Conservation (phyloP, 2,888 invertebrate species). For the Encarsia formosa region DNA sequence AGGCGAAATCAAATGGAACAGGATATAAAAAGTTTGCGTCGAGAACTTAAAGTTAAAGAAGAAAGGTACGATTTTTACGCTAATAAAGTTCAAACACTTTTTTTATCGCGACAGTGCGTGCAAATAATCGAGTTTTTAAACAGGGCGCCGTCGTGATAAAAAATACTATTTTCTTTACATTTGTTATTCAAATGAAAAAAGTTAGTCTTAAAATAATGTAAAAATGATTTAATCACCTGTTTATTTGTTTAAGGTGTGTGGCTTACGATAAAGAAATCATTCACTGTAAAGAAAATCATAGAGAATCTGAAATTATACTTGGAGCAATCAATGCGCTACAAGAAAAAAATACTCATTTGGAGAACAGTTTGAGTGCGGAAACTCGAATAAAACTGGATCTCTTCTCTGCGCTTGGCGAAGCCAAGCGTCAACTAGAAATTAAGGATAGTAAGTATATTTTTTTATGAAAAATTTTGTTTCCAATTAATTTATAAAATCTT, state of each 20-base stretch:
- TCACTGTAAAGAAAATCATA: conserved; percentile 61
- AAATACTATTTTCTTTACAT: no score
- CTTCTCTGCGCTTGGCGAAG: conserved; percentile 94
- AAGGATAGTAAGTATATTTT: conserved; percentile 67
- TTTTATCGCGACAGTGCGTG: not conserved
- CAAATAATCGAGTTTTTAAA: no score
- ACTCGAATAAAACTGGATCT: conserved; percentile 96
- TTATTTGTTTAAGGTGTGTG: conserved; percentile 32
- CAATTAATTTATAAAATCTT: not conserved
- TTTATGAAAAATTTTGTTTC: not conserved
- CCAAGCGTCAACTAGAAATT: conserved; percentile 83
- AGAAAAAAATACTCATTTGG: conserved; percentile 87
- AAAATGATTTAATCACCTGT: no score
- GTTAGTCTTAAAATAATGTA: no score
- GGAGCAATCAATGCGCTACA: conserved; percentile 77
- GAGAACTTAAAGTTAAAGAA: conserved; percentile 64
- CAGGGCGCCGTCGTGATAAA: no score
- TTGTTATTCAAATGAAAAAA: no score
- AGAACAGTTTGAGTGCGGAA: conserved; percentile 92
- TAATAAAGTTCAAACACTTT: conserved; percentile 4
- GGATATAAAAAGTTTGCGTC: conserved; percentile 63
- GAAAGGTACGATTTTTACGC: conserved; percentile 54
- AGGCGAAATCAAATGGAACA: conserved; percentile 66
- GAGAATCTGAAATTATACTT: conserved; percentile 72
- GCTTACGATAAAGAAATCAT: conserved; percentile 42